A percentile compares a stretch with the other conserved stretches of the same genome.
phyloP scores from a whole-genome alignment of 2,113 vertebrate genomes.

The Gracilinanus agilis region DNA sequence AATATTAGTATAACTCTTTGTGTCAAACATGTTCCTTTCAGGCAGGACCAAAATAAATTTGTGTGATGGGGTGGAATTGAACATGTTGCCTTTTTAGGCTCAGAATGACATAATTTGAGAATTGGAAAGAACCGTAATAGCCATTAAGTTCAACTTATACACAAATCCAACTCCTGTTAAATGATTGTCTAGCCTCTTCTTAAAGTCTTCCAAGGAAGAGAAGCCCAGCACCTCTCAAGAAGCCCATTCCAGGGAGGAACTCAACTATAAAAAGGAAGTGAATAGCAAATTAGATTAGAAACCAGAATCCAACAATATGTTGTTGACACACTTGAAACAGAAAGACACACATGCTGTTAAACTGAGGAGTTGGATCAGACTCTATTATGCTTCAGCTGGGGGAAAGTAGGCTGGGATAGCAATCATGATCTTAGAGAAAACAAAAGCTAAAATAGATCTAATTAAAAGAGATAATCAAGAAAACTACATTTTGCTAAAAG shows the following conservation, averaged over 20 bases:
- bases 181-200: not conserved
- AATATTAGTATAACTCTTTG: not conserved
- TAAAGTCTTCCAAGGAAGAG: not conserved
- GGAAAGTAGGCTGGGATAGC: not conserved
- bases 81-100: not conserved
- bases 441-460: not conserved
- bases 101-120: not conserved
- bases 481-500: not conserved
- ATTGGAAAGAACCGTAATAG: not conserved
- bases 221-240: not conserved
- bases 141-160: not conserved
- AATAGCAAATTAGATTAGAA: not conserved
- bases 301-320: not conserved
- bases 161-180: not conserved
- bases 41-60: not conserved
- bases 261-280: not conserved
- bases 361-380: not conserved
- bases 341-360: not conserved
- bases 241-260: not conserved
- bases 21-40: not conserved
- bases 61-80: not conserved
- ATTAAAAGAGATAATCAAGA: not conserved
- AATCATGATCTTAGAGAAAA: not conserved
- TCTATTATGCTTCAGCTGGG: not conserved
- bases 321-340: not conserved